Conservation (phyloP, 2,113 vertebrate species). For the Lophotis ruficrista region DNA sequence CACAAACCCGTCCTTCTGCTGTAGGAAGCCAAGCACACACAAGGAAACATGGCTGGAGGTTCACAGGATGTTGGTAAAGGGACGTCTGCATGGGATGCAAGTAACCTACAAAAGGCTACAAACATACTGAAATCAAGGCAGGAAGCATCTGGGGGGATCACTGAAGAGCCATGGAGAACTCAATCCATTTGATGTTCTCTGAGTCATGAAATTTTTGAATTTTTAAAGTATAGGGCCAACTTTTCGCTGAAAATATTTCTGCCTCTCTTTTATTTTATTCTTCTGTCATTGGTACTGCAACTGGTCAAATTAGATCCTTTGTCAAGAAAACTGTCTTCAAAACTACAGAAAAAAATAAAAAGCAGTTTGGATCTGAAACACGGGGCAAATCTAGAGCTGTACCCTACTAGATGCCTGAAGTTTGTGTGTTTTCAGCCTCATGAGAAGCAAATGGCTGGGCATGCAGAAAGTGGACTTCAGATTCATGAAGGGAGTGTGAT, state of each 20-base stretch:
- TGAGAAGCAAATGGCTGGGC: neutral
- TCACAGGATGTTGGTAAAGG: constrained; percentile 54
- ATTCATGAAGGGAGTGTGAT: neutral
- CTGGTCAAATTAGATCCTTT: neutral
- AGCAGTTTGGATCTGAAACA: neutral
- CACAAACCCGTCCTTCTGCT: neutral
- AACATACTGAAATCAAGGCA: constrained; percentile 13
- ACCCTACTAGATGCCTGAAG: neutral
- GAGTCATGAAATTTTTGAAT: neutral
- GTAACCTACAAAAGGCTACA: constrained; percentile 37
- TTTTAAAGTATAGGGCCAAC: neutral
- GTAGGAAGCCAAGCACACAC: neutral
- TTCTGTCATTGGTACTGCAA: neutral
- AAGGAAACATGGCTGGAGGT: constrained; percentile 22
- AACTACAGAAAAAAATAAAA: neutral
- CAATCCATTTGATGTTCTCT: neutral
- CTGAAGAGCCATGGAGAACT: neutral
- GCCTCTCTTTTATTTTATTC: neutral
- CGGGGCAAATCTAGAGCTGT: neutral
- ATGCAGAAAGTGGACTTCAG: neutral
- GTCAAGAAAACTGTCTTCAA: neutral
- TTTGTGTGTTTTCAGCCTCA: neutral
- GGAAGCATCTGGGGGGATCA: constrained; percentile 65
- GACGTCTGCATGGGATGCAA: constrained; percentile 27
- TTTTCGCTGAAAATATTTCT: neutral